Evolutionary conservation across 2,797 vertebrate genomes (phyloP).

Genomic region (Catharus ustulatus): DNA sequence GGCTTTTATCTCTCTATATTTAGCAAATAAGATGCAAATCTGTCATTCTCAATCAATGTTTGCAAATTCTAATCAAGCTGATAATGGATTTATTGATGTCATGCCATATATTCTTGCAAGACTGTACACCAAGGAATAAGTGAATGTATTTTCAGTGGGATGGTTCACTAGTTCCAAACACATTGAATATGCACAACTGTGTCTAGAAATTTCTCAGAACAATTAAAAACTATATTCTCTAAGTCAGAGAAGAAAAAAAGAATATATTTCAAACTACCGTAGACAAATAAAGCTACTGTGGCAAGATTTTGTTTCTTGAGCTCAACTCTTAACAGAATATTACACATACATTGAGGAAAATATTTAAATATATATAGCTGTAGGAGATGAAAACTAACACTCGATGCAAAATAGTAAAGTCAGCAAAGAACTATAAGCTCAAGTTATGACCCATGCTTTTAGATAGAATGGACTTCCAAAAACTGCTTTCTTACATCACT

Average conservation of each 20-base stretch:
- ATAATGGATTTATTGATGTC: neutral
- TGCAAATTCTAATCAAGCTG: conserved; percentile 11
- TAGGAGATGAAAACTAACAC: neutral
- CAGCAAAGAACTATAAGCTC: neutral
- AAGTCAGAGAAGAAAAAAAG: neutral
- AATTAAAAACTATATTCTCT: neutral
- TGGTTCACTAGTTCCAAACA: neutral
- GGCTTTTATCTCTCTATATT: neutral
- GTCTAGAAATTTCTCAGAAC: neutral
- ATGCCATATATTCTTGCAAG: neutral
- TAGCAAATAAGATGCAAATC: neutral
- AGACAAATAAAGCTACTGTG: neutral
- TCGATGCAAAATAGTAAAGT: neutral
- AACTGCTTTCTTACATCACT: neutral
- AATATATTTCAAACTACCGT: neutral
- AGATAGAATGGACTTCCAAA: neutral
- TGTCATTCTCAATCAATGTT: neutral
- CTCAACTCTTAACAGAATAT: neutral
- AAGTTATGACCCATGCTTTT: neutral
- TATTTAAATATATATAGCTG: neutral
- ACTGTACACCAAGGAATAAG: neutral
- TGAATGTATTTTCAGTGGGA: neutral
- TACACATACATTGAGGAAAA: neutral
- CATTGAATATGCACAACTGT: neutral
- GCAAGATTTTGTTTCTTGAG: neutral